These are phyloP conservation scores for Bombus polaris DNA, from an alignment of 1,140 invertebrate genomes.

Conservation along the genomic window DNA sequence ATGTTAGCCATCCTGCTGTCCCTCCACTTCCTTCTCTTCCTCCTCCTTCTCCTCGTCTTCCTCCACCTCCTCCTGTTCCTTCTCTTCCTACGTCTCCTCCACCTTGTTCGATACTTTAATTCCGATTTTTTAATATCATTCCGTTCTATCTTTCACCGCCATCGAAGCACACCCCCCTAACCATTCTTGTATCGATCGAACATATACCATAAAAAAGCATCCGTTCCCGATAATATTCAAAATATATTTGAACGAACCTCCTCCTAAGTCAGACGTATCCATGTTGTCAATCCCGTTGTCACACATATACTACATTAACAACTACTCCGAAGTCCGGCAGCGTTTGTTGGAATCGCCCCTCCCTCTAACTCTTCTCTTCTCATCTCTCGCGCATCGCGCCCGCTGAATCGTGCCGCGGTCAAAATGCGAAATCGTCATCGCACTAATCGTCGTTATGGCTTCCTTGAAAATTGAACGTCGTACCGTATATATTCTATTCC, in stretches of 20 bases:
- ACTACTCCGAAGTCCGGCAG: slow-evolving; percentile 82
- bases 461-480: slow-evolving; percentile 47
- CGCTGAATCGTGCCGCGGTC: slow-evolving; percentile 59
- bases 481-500: neutral
- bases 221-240: slow-evolving; percentile 55
- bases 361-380: slow-evolving; percentile 68
- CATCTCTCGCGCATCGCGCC: slow-evolving; percentile 59
- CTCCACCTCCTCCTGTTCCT: neutral
- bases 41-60: neutral
- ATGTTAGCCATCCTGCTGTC: slow-evolving; percentile 13
- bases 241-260: slow-evolving; percentile 79
- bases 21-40: neutral
- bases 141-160: slow-evolving; percentile 15
- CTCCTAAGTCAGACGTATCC: slow-evolving; percentile 82
- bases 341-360: slow-evolving; percentile 82
- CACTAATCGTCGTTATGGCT: slow-evolving; percentile 46
- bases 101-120: slow-evolving; percentile 36
- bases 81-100: slow-evolving; percentile 2
- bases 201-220: slow-evolving; percentile 20
- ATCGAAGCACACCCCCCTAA: slow-evolving; percentile 15
- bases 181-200: slow-evolving; percentile 10
- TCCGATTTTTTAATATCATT: slow-evolving; percentile 23
- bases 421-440: slow-evolving; percentile 51
- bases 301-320: slow-evolving; percentile 84
- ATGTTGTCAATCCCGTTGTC: slow-evolving; percentile 83